Conservation (phyloP, 2,888 invertebrate species). For the Cerceris ruficornis region DNA sequence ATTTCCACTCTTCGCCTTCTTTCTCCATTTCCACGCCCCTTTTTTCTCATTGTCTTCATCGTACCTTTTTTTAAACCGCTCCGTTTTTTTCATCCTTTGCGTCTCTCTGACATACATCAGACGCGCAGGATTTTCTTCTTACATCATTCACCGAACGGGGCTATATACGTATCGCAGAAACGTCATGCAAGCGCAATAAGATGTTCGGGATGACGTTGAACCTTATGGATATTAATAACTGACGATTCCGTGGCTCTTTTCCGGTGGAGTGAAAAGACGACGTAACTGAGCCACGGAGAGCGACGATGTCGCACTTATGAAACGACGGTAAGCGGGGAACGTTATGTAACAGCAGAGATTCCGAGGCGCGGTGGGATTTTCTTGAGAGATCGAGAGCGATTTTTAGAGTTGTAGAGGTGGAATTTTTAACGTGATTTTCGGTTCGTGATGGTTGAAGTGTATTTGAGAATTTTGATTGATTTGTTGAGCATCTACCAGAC, state of each 20-base stretch:
- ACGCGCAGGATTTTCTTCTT: conserved; percentile 39
- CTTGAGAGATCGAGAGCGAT: neutral
- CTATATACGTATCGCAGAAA: conserved; percentile 32
- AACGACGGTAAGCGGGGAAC: conserved; percentile 6
- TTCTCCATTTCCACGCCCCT: neutral
- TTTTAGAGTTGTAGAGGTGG: neutral
- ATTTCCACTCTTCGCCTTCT: neutral
- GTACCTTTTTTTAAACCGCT: neutral
- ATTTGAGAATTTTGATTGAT: no score
- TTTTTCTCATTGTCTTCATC: neutral
- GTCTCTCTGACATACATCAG: conserved; percentile 6
- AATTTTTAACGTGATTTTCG: neutral
- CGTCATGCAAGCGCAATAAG: conserved; percentile 36
- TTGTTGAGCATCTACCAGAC: no score
- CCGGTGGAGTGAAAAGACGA: conserved; percentile 31
- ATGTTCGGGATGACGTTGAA: conserved; percentile 51
- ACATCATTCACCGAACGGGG: conserved; percentile 36
- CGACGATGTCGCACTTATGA: neutral
- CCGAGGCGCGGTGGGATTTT: neutral
- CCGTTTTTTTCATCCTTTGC: conserved; percentile 6
- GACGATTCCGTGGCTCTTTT: conserved; percentile 18
- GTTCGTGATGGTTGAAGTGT: no score
- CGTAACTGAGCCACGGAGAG: conserved; percentile 3
- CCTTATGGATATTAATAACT: conserved; percentile 56
- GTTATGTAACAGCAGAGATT: conserved; percentile 19